Evolutionary conservation across 2,888 invertebrate genomes (phyloP), one percentile per base, ranked within the genome.

Genomic region (Eupithecia exiguata): DNA sequence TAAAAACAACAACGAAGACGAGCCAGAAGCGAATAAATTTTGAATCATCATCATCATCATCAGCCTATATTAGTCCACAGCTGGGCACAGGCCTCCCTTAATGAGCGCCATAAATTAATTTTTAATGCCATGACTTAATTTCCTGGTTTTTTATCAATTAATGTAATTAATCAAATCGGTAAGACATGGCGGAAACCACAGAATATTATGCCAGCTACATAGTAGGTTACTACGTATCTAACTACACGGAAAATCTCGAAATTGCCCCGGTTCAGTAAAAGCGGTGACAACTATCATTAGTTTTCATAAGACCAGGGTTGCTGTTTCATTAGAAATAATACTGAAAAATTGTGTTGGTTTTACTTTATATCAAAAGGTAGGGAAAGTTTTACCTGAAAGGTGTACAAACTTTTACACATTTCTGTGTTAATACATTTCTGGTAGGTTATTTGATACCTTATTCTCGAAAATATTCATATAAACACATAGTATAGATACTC

Each of bases 231-330:
- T 35, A 65, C 36, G 16, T 65, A n/a, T n/a, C 58, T 67, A 70
- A 46, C 40, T 61, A 43, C 68, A 69, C 66, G 74, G 70, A 68
- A 75, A 70, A 66, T 70, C 73, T 73, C 53, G 72, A 71, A 71
- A 75, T 72, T 74, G 67, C 70, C 65, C 16, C 72, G 70, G 62
- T 69, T 75, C 74, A 69, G 78, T 68, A 43, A 74, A 74, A 72
- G 65, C 71, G 62, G 75, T 74, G 77, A 79, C 80, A 76, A 75
- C 77, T 71, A 78, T 80, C 80, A 82, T 83, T 81, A 79, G 80
- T 83, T 81, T 81, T 80, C 75, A 83, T 82, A 73, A 72, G 63
- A 53, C 40, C 66, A 61, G 30, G 66, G 74, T 63, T 58, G 68
- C 68, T 74, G 73, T 77, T 72, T 72, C 70, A 73, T 75, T 72